These are phyloP conservation scores for Corythoichthys haematopterus DNA, from an alignment of 2,113 vertebrate genomes.

Conservation along the genomic window DNA sequence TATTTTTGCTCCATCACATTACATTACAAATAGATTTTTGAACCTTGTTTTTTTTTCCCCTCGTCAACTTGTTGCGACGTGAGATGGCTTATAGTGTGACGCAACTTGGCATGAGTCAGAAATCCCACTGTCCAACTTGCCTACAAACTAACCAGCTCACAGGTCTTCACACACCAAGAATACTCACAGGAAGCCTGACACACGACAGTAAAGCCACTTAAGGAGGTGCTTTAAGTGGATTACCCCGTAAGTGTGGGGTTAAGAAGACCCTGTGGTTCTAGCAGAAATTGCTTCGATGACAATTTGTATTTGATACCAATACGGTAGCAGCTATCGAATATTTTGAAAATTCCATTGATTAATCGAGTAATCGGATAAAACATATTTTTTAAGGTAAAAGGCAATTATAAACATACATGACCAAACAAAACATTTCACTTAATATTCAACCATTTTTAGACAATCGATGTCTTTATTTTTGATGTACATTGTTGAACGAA, in stretches of 20 bases:
- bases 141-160: slow-evolving; percentile 21
- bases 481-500: too few species aligned
- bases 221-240: slow-evolving; percentile 49
- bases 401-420: too few species aligned
- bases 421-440: too few species aligned
- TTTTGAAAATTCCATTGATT: not conserved
- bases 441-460: too few species aligned
- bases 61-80: not conserved
- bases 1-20: not conserved
- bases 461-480: too few species aligned
- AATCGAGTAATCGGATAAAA: too few species aligned
- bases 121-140: slow-evolving; percentile 20
- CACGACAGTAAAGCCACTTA: slow-evolving; percentile 46
- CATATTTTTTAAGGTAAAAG: too few species aligned
- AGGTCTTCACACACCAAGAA: slow-evolving; percentile 36
- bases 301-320: slow-evolving; percentile 6
- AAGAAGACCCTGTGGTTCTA: slow-evolving; percentile 27
- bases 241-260: slow-evolving; percentile 41
- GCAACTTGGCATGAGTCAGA: slow-evolving; percentile 24
- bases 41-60: not conserved
- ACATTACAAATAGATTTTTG: not conserved
- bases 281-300: slow-evolving; percentile 24
- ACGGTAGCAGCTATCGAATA: not conserved
- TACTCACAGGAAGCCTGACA: slow-evolving; percentile 39
- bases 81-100: slow-evolving; percentile 17